Percentiles rank a stretch among this genome's conserved stretches.
phyloP scores from a whole-genome alignment of 2,113 vertebrate genomes.

The Accipiter cooperii region DNA sequence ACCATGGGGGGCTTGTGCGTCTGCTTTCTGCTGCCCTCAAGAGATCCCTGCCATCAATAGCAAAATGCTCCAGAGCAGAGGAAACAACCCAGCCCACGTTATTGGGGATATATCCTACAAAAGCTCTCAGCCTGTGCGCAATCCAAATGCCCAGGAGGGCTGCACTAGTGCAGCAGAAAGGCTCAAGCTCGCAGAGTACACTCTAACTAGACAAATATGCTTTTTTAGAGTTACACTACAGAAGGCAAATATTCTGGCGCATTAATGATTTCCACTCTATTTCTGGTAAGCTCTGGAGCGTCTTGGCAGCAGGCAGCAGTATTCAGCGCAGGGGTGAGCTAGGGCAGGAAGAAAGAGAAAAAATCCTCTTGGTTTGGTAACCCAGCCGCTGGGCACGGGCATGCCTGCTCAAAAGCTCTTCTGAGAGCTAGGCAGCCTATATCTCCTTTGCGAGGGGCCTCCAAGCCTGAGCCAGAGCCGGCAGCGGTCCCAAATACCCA shows the following conservation, averaged over 20 bases:
- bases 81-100: neutral
- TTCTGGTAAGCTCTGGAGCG: neutral
- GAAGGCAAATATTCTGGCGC: neutral
- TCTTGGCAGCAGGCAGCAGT: neutral
- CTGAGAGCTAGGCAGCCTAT: neutral
- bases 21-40: neutral
- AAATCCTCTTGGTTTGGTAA: neutral
- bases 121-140: neutral
- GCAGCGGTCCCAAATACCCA: neutral
- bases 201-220: neutral
- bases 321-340: neutral
- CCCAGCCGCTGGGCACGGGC: neutral
- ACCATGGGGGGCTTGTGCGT: fast-evolving
- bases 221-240: neutral
- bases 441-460: neutral
- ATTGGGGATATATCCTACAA: neutral
- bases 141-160: neutral
- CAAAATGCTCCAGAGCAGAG: neutral
- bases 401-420: neutral
- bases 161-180: neutral
- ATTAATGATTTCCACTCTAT: neutral
- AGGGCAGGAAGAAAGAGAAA: neutral
- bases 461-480: neutral
- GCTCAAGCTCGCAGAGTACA: neutral
- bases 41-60: neutral